Evolutionary conservation across 2,888 invertebrate genomes (phyloP).

Genomic region (Caenorhabditis afra): DNA sequence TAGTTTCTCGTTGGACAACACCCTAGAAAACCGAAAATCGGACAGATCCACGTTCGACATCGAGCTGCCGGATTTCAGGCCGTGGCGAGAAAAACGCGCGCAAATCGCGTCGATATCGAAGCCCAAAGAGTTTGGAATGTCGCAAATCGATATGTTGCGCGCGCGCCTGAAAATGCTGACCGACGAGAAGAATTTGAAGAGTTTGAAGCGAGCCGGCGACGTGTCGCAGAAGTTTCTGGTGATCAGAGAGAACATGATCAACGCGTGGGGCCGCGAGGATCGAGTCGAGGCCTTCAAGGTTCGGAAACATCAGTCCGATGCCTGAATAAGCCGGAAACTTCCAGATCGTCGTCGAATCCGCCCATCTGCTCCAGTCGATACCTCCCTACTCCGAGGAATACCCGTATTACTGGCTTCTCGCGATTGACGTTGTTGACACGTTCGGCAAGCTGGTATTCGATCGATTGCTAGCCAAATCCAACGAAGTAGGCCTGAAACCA

Average conservation of each 20-base stretch:
- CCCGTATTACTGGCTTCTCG: slow-evolving; percentile 92
- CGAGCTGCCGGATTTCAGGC: slow-evolving; percentile 83
- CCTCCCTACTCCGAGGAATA: slow-evolving; percentile 42
- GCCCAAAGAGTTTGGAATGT: slow-evolving; percentile 86
- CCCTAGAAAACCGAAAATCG: slow-evolving; percentile 32
- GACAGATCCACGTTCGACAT: slow-evolving; percentile 59
- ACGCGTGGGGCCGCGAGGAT: slow-evolving; percentile 36
- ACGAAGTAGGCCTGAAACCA: slow-evolving; percentile 65
- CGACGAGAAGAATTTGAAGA: slow-evolving; percentile 35
- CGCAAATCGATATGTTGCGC: slow-evolving; percentile 40
- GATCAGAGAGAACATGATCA: slow-evolving; percentile 28
- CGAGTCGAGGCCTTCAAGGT: slow-evolving; percentile 53
- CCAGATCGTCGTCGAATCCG: slow-evolving; percentile 33
- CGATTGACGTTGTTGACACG: slow-evolving; percentile 95
- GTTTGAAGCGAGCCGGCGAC: slow-evolving; percentile 25
- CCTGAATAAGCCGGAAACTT: not conserved
- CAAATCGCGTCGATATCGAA: slow-evolving; percentile 92
- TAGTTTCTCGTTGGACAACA: slow-evolving; percentile 42
- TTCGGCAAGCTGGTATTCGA: slow-evolving; percentile 91
- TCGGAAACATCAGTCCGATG: not conserved
- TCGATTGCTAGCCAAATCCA: slow-evolving; percentile 86
- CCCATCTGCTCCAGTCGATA: slow-evolving; percentile 27
- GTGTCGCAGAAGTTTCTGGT: slow-evolving; percentile 37
- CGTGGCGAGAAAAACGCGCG: slow-evolving; percentile 88
- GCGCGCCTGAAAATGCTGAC: slow-evolving; percentile 36